Percentiles rank a stretch among this genome's conserved stretches.
Evolutionary conservation across 2,797 vertebrate genomes (phyloP).

Genomic region (Morelia viridis): DNA sequence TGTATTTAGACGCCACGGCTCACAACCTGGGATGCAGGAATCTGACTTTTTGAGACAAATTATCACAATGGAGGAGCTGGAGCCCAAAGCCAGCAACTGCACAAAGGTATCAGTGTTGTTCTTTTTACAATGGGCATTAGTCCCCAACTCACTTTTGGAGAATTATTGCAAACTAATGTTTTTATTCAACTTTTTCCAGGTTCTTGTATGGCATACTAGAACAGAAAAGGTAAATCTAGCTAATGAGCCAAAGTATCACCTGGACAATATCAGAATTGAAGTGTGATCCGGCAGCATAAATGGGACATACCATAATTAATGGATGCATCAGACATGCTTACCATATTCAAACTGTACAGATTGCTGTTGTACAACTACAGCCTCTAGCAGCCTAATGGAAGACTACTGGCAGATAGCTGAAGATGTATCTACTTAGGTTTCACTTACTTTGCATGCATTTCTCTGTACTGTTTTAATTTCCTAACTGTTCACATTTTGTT

Average conservation of each 20-base stretch:
- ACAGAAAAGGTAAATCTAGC: constrained; percentile 95
- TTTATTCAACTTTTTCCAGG: constrained; percentile 72
- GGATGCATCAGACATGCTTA: background rate
- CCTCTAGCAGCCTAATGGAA: constrained; percentile 7
- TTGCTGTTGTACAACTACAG: constrained; percentile 41
- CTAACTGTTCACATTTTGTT: constrained; percentile 54
- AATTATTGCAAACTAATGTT: background rate
- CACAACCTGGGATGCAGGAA: constrained; percentile 98
- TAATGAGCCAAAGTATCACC: constrained; percentile 90
- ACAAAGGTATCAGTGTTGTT: constrained; percentile 80
- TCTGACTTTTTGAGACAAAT: constrained; percentile 98
- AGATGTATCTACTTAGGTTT: constrained; percentile 58
- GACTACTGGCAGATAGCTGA: constrained; percentile 50
- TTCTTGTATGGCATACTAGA: constrained; percentile 98
- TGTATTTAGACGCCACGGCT: constrained; percentile 91
- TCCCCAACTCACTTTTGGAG: accelerated
- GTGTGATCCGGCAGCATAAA: constrained; percentile 75
- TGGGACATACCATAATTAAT: background rate
- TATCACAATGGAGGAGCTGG: constrained; percentile 91
- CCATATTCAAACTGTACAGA: constrained; percentile 37
- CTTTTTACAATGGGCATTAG: background rate
- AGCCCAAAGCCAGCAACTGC: constrained; percentile 96
- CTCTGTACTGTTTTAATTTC: constrained; percentile 39
- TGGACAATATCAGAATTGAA: constrained; percentile 91
- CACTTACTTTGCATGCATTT: constrained; percentile 71